phyloP scores from a whole-genome alignment of 2,888 invertebrate genomes.

The Erynnis tages region DNA sequence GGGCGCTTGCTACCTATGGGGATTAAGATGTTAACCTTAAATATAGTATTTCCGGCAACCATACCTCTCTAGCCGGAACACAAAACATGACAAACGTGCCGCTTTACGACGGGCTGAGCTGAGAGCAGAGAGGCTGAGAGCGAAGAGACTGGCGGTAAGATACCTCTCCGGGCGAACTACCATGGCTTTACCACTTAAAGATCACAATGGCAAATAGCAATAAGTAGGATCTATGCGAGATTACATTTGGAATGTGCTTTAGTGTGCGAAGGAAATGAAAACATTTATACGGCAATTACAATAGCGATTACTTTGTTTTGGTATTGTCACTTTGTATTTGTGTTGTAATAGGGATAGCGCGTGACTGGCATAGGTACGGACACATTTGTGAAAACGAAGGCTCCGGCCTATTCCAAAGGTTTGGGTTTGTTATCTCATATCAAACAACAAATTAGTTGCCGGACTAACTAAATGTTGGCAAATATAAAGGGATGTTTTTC shows the following conservation, averaged over 20 bases:
- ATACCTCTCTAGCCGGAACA: too few species aligned
- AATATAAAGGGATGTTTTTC: slow-evolving; percentile 11
- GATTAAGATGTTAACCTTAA: too few species aligned
- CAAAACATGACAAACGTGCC: too few species aligned
- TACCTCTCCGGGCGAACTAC: too few species aligned
- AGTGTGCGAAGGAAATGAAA: slow-evolving; percentile 9
- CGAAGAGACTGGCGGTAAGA: too few species aligned
- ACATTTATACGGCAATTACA: slow-evolving; percentile 25
- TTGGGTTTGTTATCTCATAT: slow-evolving; percentile 16
- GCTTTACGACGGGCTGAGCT: too few species aligned
- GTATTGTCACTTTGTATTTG: slow-evolving; percentile 67
- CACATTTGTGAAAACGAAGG: slow-evolving; percentile 33
- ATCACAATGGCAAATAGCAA: too few species aligned
- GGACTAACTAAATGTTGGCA: slow-evolving; percentile 15
- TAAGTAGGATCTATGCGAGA: too few species aligned
- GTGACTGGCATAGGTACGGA: slow-evolving; percentile 54
- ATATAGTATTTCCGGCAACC: too few species aligned
- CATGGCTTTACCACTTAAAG: too few species aligned
- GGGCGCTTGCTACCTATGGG: too few species aligned
- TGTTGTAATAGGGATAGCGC: slow-evolving; percentile 62
- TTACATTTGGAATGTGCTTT: background rate
- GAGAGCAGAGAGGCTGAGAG: too few species aligned
- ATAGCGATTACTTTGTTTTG: slow-evolving; percentile 53
- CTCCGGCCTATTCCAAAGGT: slow-evolving; percentile 8
- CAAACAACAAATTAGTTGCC: slow-evolving; percentile 23